Percentiles rank a stretch among this genome's conserved stretches.
Conservation (phyloP, 2,888 invertebrate species). For the Chloromyia formosa region DNA sequence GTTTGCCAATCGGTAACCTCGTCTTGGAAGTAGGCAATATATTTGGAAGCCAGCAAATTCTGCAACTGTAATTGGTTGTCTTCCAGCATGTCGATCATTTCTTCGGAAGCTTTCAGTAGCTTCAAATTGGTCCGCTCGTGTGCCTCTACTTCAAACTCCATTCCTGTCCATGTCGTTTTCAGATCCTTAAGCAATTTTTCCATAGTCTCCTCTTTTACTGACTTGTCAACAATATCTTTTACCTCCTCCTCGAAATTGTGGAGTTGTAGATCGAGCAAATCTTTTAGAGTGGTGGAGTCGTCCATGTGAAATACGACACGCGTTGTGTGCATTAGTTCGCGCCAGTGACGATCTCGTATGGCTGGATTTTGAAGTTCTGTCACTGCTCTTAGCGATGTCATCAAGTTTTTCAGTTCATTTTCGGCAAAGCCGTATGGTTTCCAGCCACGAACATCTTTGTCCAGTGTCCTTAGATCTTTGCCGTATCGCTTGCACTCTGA, state of each 20-base stretch:
- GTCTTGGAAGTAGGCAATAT: conserved; percentile 82
- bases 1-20: conserved; percentile 90
- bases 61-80: conserved; percentile 95
- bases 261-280: conserved; percentile 84
- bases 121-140: conserved; percentile 85
- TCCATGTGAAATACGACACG: conserved; percentile 69
- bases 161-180: conserved; percentile 79
- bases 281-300: conserved; percentile 81
- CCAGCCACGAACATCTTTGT: conserved; percentile 82
- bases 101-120: conserved; percentile 83
- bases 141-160: conserved; percentile 81
- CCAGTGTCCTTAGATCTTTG: conserved; percentile 81
- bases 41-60: conserved; percentile 94
- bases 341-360: conserved; percentile 93
- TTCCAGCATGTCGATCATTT: conserved; percentile 90
- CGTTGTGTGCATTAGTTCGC: conserved; percentile 91
- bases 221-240: conserved; percentile 93
- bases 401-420: conserved; percentile 85
- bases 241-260: conserved; percentile 96
- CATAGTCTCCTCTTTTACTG: conserved; percentile 96
- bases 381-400: conserved; percentile 91
- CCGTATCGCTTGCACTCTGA: conserved; percentile 92
- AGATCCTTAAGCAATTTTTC: conserved; percentile 91
- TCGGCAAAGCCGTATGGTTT: conserved; percentile 84
- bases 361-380: conserved; percentile 95